These are phyloP conservation scores for Diaphora mendica DNA, from an alignment of 2,888 invertebrate genomes.

Conservation along the genomic window DNA sequence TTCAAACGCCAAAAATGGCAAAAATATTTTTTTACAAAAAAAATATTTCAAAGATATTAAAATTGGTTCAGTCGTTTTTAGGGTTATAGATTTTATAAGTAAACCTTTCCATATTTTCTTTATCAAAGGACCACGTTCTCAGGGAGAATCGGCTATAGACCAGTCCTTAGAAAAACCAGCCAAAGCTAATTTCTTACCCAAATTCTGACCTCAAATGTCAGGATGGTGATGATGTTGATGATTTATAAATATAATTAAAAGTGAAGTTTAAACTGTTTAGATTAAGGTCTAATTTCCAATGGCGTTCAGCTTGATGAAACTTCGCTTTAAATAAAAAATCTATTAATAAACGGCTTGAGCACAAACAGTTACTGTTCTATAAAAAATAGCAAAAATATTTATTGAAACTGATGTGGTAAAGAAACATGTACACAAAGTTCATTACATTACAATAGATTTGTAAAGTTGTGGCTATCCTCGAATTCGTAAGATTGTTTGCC, in stretches of 20 bases:
- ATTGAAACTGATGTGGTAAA: background rate
- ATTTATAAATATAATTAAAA: background rate
- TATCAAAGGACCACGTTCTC: background rate
- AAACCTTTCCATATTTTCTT: too few species aligned
- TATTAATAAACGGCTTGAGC: slow-evolving; percentile 16
- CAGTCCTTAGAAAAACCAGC: background rate
- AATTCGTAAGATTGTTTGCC: background rate
- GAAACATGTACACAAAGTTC: too few species aligned
- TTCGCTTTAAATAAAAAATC: slow-evolving; percentile 25
- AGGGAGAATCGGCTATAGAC: background rate
- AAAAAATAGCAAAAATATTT: background rate
- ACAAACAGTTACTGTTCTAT: background rate
- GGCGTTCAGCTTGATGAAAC: slow-evolving; percentile 30
- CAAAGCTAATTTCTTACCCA: background rate
- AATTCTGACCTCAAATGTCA: background rate
- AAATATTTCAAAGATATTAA: too few species aligned
- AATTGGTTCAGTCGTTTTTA: background rate
- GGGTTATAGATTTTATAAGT: too few species aligned
- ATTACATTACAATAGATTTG: too few species aligned
- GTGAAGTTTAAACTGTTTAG: background rate
- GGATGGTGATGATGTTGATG: background rate
- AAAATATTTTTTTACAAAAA: too few species aligned
- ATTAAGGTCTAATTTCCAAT: slow-evolving; percentile 22
- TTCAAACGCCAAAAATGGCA: too few species aligned
- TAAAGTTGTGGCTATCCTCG: too few species aligned